Conservation (phyloP, 2,888 invertebrate genomes). For the Catocala fraxini region DNA sequence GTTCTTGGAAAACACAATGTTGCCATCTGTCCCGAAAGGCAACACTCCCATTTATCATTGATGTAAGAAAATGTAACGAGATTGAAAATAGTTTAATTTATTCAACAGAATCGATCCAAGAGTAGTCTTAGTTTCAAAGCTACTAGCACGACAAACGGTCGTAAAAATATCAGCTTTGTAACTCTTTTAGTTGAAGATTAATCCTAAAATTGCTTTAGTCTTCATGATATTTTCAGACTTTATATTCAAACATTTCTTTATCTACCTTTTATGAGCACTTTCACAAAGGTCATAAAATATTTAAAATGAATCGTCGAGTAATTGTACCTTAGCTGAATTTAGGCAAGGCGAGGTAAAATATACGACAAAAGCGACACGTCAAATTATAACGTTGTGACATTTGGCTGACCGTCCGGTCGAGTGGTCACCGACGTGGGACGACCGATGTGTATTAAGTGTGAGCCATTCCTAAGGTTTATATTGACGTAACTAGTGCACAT, state of each 20-base stretch:
- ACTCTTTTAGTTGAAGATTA: slow-evolving; percentile 5
- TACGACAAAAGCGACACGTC: too few relatives aligned
- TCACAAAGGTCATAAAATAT: too few relatives aligned
- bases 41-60: too few relatives aligned
- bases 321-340: too few relatives aligned
- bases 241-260: not conserved
- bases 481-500: slow-evolving; percentile 14
- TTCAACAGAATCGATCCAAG: not conserved
- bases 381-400: slow-evolving; percentile 11
- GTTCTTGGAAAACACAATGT: too few relatives aligned
- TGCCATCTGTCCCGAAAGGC: too few relatives aligned
- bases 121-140: not conserved
- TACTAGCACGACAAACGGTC: slow-evolving; percentile 2
- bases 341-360: too few relatives aligned
- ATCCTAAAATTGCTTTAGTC: not conserved
- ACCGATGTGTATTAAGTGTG: slow-evolving; percentile 21
- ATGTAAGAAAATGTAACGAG: too few relatives aligned
- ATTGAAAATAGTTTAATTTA: too few relatives aligned
- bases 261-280: not conserved
- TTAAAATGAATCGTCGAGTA: too few relatives aligned
- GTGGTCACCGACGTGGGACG: slow-evolving; percentile 10
- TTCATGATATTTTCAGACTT: too few relatives aligned
- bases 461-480: slow-evolving; percentile 21
- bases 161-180: slow-evolving; percentile 9
- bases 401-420: slow-evolving; percentile 12